Evolutionary conservation across 2,113 vertebrate species (phyloP).

Genomic region (Caranx ignobilis): DNA sequence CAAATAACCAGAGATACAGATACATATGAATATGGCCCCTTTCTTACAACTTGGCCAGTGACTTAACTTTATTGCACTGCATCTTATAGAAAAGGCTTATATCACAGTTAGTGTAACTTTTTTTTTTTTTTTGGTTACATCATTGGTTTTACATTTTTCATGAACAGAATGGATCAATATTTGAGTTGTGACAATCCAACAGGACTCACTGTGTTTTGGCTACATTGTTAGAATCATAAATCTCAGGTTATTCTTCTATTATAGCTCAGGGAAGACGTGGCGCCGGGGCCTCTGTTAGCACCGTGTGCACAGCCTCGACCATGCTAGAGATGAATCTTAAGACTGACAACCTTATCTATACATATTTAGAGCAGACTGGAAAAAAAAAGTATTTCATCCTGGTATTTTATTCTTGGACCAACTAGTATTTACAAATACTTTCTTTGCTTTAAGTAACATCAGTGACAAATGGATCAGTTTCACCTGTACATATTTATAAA

Average conservation of each 20-base stretch:
- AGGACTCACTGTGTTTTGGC: not conserved
- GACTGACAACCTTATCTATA: slow-evolving; percentile 23
- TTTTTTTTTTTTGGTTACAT: slow-evolving; percentile 9
- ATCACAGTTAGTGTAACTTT: slow-evolving; percentile 12
- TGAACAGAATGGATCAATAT: not conserved
- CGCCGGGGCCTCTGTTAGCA: slow-evolving; percentile 37
- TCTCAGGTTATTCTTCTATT: slow-evolving; percentile 30
- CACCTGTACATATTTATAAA: not conserved
- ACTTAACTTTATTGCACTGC: slow-evolving; percentile 56
- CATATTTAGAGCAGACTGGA: slow-evolving; percentile 2
- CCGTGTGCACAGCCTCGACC: not conserved
- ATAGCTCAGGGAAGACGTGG: slow-evolving; percentile 33
- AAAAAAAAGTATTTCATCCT: slow-evolving; percentile 17
- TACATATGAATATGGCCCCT: slow-evolving; percentile 22
- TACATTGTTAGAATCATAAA: slow-evolving; percentile 33
- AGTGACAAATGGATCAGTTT: not conserved
- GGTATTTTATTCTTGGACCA: slow-evolving; percentile 26
- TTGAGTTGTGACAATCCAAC: not conserved
- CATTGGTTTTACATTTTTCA: slow-evolving; percentile 4
- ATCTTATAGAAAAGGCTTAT: slow-evolving; percentile 3
- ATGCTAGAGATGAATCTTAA: not conserved
- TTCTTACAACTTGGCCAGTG: slow-evolving; percentile 26
- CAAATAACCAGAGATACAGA: slow-evolving; percentile 3
- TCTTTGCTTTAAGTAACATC: not conserved
- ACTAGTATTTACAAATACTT: slow-evolving; percentile 41